A percentile compares a stretch with the other conserved stretches of the same genome.
Evolutionary conservation across 2,113 vertebrate species (phyloP).

Genomic region (Cacatua alba): DNA sequence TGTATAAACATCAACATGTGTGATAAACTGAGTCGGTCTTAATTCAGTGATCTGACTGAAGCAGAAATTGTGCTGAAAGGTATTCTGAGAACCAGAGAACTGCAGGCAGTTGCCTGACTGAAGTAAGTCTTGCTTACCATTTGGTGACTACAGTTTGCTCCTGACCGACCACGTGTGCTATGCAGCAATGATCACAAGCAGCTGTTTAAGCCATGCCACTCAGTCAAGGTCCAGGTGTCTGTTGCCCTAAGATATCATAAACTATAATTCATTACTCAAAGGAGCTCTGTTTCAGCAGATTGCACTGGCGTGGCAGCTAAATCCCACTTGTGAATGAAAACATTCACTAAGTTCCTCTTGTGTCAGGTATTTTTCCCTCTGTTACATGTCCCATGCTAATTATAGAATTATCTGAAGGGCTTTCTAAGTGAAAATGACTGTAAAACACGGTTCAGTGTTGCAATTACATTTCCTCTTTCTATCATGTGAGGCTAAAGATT

Average conservation of each 20-base stretch:
- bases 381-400: not conserved
- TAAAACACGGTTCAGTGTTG: conserved; percentile 60
- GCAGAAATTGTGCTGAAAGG: not conserved
- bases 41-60: not conserved
- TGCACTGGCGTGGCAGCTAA: not conserved
- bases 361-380: not conserved
- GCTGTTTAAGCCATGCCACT: not conserved
- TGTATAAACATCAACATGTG: conserved; percentile 37
- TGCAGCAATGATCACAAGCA: not conserved
- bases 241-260: not conserved
- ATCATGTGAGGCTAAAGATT: conserved; percentile 66
- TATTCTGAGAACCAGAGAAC: not conserved
- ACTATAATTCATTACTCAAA: not conserved
- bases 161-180: accelerated
- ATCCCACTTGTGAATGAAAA: conserved; percentile 2
- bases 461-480: conserved; percentile 73
- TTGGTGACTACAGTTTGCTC: not conserved
- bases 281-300: not conserved
- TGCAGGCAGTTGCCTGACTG: not conserved
- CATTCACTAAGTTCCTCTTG: not conserved
- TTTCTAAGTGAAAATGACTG: conserved; percentile 53
- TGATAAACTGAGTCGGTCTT: not conserved
- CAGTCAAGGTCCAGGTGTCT: not conserved
- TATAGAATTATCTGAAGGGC: conserved; percentile 46
- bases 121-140: not conserved